Evolutionary conservation across 30 jellyfish, hydroid and myxozoan genomes (phyloP).

Genomic region (Calvadosia cruxmelitensis): DNA sequence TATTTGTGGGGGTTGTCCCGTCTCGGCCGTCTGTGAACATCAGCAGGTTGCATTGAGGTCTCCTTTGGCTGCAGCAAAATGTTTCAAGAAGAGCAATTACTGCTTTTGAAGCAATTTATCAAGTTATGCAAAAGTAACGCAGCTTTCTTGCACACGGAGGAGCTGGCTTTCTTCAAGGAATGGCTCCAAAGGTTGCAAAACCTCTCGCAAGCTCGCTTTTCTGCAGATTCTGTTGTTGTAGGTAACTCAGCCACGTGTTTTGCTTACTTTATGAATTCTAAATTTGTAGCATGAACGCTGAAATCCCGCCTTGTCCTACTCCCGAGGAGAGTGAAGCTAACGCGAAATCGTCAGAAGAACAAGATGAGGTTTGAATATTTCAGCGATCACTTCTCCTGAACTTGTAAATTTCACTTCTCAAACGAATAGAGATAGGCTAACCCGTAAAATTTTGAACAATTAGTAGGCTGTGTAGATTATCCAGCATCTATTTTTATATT

Average conservation of each 20-base stretch:
- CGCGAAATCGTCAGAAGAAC: background rate
- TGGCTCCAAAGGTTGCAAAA: background rate
- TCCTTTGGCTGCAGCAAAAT: no score
- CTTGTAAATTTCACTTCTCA: no score
- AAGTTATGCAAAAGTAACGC: background rate
- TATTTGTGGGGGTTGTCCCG: no score
- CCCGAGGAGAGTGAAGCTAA: background rate
- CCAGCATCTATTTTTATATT: no score
- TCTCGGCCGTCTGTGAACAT: no score
- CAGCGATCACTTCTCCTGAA: no score
- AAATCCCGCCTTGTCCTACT: background rate
- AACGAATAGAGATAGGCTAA: no score
- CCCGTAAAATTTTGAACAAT: no score
- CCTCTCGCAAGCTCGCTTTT: background rate
- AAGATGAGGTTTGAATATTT: no score
- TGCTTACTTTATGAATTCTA: no score
- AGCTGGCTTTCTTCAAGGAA: background rate
- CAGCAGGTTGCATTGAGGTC: no score
- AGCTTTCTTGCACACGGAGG: background rate
- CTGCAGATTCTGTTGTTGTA: background rate
- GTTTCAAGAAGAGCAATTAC: background rate
- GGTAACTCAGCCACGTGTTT: background rate
- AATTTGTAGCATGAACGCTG: background rate
- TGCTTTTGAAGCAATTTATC: background rate
- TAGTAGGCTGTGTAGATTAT: no score